Evolutionary conservation across 2,888 invertebrate species (phyloP), one percentile per base, ranked within the genome.

Genomic region (Lacanobia oleracea): DNA sequence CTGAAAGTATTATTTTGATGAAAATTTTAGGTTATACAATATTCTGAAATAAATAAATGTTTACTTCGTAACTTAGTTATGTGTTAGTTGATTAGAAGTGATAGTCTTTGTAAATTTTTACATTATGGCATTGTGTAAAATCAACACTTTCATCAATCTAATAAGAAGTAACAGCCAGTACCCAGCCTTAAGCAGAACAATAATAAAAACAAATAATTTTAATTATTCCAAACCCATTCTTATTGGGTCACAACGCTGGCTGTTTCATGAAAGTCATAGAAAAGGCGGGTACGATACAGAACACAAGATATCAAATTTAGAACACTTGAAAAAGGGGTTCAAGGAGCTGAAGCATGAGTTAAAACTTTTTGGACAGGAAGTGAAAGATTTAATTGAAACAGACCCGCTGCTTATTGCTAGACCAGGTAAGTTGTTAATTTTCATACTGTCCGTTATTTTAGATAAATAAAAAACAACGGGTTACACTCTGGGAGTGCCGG

Each of bases 331-430:
- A 64, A 95, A 97, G 75, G 98, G 98, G 0, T 93, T 97, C 18
- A 96, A 96, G 78, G 97, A 97, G 85, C 88, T 98, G 0, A 97
- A 97, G 88, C 77, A 94, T 8, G 98, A 98, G 94, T 93, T 97
- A 0, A 93, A 95, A 57, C 84, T 98, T 48, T 97, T 97, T 94
- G 94, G 94, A 50, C 90, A 97, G 79, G 98, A 98, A 96, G 88
- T 97, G 1, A 97, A 96, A 83, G 97, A 98, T 72, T 93, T 96
- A 68, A 89, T 97, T 16, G 95, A 96, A 85, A 94, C 95, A 56
- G 98, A 98, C 93, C 97, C 97, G 0, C 87, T 97, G 16, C 77
- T 97, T 93, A 84, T 95, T 79, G 91, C 95, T 43, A 90, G 96
- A 86, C 96, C 97, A 86, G 97, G 97, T 95, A 89, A 88, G 87